Evolutionary conservation across 1,140 invertebrate genomes (phyloP).

Genomic region (Pristionchus pacificus): DNA sequence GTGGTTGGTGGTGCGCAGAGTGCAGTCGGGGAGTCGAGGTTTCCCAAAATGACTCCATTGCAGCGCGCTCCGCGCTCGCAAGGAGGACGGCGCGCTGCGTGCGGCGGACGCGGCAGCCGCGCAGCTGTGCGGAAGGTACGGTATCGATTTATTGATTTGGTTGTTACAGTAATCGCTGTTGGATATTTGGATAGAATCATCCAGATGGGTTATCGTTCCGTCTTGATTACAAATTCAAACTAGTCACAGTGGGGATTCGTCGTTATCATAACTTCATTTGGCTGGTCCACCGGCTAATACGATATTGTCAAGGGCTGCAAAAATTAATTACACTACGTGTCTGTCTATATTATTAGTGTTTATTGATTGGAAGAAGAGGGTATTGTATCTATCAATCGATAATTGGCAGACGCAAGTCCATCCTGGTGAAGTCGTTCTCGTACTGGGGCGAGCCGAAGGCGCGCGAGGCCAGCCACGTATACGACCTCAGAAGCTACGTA

Average conservation of each 20-base stretch:
- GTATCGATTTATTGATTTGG: constrained; percentile 44
- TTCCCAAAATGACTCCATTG: constrained; percentile 3
- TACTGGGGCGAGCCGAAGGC: constrained; percentile 54
- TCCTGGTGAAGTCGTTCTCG: constrained; percentile 42
- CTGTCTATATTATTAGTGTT: too few species aligned
- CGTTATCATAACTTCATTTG: too few species aligned
- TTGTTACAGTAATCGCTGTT: too few species aligned
- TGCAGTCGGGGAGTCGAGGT: not conserved
- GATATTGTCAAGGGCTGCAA: too few species aligned
- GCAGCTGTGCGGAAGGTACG: constrained; percentile 41
- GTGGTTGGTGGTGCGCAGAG: not conserved
- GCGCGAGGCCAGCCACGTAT: constrained; percentile 45
- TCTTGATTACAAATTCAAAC: too few species aligned
- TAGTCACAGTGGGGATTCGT: too few species aligned
- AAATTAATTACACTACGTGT: too few species aligned
- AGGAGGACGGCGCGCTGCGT: constrained; percentile 21
- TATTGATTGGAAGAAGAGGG: too few species aligned
- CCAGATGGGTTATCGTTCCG: too few species aligned
- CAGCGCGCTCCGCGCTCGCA: constrained; percentile 32
- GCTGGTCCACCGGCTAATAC: too few species aligned
- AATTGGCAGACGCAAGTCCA: constrained; percentile 30
- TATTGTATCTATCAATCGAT: too few species aligned
- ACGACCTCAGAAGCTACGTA: constrained; percentile 53
- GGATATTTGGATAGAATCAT: too few species aligned
- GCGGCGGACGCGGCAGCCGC: constrained; percentile 45